These are phyloP conservation scores for Catharus ustulatus DNA, from an alignment of 2,797 vertebrate genomes.

Conservation along the genomic window DNA sequence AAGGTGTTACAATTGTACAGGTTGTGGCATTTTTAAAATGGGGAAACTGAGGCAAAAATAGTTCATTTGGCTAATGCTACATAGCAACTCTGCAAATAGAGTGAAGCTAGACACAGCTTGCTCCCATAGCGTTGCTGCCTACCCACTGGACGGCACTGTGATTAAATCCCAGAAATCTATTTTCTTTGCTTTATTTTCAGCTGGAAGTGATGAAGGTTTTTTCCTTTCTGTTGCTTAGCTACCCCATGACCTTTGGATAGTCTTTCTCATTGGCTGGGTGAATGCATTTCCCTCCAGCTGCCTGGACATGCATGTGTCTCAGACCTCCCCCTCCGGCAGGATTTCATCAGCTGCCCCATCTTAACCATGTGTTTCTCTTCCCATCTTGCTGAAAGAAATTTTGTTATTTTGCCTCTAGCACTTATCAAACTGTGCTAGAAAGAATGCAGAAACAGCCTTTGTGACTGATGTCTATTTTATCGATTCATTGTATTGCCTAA, in stretches of 20 bases:
- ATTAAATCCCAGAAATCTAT: neutral
- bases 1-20: neutral
- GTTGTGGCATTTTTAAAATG: neutral
- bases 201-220: slow-evolving; percentile 35
- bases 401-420: neutral
- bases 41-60: neutral
- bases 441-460: neutral
- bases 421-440: neutral
- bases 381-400: neutral
- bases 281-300: slow-evolving; percentile 15
- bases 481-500: neutral
- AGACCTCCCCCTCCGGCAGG: neutral
- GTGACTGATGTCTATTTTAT: neutral
- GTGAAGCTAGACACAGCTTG: neutral
- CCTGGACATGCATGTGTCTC: neutral
- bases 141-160: neutral
- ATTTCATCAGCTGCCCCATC: slow-evolving; percentile 27
- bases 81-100: neutral
- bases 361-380: slow-evolving; percentile 2
- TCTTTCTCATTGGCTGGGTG: slow-evolving; percentile 41
- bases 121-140: neutral
- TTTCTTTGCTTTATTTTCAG: slow-evolving; percentile 21
- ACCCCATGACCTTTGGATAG: slow-evolving; percentile 49
- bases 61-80: neutral
- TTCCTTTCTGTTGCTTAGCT: slow-evolving; percentile 60